Base-by-base conservation (phyloP, 2,113 vertebrate genomes). In the Cynopterus brachyotis region DNA sequence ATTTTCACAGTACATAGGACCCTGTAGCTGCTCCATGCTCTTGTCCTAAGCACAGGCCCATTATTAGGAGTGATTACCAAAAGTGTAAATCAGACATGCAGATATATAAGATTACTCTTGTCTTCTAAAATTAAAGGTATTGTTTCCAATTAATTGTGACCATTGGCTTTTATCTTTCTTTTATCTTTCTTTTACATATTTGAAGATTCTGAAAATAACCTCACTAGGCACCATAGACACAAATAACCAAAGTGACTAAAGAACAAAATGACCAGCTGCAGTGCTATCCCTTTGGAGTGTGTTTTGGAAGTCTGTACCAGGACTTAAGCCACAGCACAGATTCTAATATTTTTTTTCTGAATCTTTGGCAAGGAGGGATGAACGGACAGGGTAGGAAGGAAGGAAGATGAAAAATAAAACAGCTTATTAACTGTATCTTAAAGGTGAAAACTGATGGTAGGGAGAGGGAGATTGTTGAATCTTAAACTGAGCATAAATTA, bases 101-200 rank as follows among this genome's bases (percentile, higher is more conserved):
- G 91, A 97, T 57, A 93, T 97, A 95, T 98, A 97, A 76, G 94
- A 97, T 97, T 98, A 97, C 93, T 97, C 62, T 94, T 97, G 94
- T 91, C 5, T 87, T 98, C 97, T 97, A 92, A 97, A 98, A 95
- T 98, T 97, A 98, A 97, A 97, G 96, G 22, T 94, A 95, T 97
- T 97, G 89, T 95, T 98, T 98, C 82, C 96, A 98, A 98, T 98
- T 98, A 98, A 98, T 96, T 96, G 42, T 87, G 94, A 98, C 95
- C 98, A 93, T 97, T 98, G 96, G 82, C 80, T 98, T 97, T 97
- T 96, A 95, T 87, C 95, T 94, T 72, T 93, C 80, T 98, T 97
- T 97, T 96, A 95, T 87, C 95, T 94, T 72, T 93, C 69, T 97
- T 97, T 97, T 79, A n/a, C 96, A 93, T 96, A 94, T 93, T 85